Base-by-base conservation (phyloP, 2,888 invertebrate species). In the Orchestes rusci region DNA sequence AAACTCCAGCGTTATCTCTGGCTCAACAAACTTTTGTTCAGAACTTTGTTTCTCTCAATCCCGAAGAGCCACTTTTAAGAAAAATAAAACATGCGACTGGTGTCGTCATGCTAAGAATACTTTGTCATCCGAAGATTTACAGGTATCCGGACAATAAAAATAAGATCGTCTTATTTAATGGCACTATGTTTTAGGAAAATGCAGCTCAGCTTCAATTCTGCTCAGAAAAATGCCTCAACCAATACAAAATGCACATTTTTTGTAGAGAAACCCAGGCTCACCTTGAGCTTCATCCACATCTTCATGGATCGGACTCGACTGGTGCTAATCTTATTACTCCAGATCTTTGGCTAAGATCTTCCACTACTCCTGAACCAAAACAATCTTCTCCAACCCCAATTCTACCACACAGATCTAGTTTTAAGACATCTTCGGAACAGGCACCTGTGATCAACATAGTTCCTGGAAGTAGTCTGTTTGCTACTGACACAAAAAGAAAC, bases 231-330 rank as follows among this genome's bases (percentile, higher is more conserved):
- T 94, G 93, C 63, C 74, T 93, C 54, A 93, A 92, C 65, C 92
- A 93, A 68, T 94, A 93, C 75, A 93, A 94, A 73, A 93, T 94
- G 92, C 90, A 92, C 67, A 91, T 93, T 53, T 94, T 94, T 70
- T 93, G 93, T 70, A 81, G 86, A 38, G 93, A 93, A 70, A 91
- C 93, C 3, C 85, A 90, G 64, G 91, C 92, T 4, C 92, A 92
- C 65, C 75, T 93, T 45, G 88, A 91, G 64, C 79, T 91, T 67
- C 82, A 83, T 65, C 85, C 86, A 1, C 85, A 86, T 64, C 69
- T 84, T 56, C 78, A 74, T 10, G 39, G 32, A 10, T 63, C 55
- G 28, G 44, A 56, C 3, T 47, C 61, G 2, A 58, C 58, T 19
- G 37, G 42, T 27, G 59, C 58, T 3, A 60, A 54, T 3, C 71